A percentile compares a stretch with the other conserved stretches of the same genome.
phyloP scores from a whole-genome alignment of 2,797 vertebrate genomes.

The Galago senegalensis region DNA sequence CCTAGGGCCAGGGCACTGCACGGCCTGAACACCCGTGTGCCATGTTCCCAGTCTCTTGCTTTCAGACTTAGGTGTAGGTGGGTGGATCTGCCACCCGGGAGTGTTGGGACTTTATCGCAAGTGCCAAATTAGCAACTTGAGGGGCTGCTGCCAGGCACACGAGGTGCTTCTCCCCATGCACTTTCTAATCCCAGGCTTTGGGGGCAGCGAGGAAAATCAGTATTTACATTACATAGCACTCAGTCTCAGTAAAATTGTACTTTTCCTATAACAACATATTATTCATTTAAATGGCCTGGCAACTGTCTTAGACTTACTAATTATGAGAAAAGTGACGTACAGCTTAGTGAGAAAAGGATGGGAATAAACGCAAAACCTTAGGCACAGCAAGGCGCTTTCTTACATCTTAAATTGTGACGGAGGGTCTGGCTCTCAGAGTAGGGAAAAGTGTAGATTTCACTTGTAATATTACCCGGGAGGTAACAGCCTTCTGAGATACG shows the following conservation, averaged over 20 bases:
- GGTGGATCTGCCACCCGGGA: too few species aligned
- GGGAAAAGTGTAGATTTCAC: background rate
- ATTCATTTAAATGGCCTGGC: background rate
- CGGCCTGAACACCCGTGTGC: too few species aligned
- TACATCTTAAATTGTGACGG: background rate
- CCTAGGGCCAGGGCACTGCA: rapidly evolving
- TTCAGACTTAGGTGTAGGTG: background rate
- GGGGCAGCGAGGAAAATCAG: background rate
- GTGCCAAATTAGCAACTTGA: too few species aligned
- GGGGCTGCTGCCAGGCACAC: background rate
- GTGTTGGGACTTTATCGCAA: background rate
- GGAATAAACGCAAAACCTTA: background rate
- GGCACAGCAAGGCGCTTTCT: background rate
- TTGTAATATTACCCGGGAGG: background rate
- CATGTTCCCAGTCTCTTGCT: background rate
- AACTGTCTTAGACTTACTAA: background rate
- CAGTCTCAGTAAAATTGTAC: background rate
- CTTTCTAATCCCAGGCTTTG: background rate
- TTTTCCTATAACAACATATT: background rate
- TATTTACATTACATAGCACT: background rate
- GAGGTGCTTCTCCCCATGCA: background rate
- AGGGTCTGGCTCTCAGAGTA: background rate
- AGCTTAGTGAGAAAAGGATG: background rate
- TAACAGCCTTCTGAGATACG: background rate
- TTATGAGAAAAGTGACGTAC: background rate